phyloP scores from a whole-genome alignment of 2,113 vertebrate genomes.

The Sisor rabdophorus region DNA sequence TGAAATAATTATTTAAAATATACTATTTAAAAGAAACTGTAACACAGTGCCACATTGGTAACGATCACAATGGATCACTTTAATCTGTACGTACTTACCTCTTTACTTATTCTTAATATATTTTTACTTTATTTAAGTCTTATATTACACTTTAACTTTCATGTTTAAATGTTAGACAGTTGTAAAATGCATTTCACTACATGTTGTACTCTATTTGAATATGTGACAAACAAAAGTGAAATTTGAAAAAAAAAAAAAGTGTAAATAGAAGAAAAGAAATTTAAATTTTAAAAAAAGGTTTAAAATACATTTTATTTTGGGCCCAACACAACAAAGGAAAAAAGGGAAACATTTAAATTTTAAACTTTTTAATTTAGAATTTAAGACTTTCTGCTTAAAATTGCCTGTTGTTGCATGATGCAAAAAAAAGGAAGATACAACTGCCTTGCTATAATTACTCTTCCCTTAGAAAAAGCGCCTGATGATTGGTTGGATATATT shows the following conservation, averaged over 20 bases:
- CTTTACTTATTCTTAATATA: no score
- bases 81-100: no score
- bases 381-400: conserved; percentile 27
- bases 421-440: conserved; percentile 39
- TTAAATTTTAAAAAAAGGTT: conserved; percentile 60
- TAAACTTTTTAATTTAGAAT: neutral
- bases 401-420: conserved; percentile 17
- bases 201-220: neutral
- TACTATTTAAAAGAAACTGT: no score
- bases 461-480: conserved; percentile 41
- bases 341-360: conserved; percentile 31
- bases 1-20: no score
- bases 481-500: conserved; percentile 39
- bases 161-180: no score
- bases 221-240: neutral
- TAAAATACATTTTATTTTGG: conserved; percentile 52
- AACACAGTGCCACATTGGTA: no score
- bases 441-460: conserved; percentile 45
- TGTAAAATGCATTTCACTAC: neutral
- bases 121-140: no score
- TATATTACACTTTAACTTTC: no score
- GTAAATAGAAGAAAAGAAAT: no score
- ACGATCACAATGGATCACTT: no score
- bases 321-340: conserved; percentile 23
- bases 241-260: conserved; percentile 29